phyloP scores from a whole-genome alignment of 2,888 invertebrate genomes.

The Teleogryllus oceanicus region DNA sequence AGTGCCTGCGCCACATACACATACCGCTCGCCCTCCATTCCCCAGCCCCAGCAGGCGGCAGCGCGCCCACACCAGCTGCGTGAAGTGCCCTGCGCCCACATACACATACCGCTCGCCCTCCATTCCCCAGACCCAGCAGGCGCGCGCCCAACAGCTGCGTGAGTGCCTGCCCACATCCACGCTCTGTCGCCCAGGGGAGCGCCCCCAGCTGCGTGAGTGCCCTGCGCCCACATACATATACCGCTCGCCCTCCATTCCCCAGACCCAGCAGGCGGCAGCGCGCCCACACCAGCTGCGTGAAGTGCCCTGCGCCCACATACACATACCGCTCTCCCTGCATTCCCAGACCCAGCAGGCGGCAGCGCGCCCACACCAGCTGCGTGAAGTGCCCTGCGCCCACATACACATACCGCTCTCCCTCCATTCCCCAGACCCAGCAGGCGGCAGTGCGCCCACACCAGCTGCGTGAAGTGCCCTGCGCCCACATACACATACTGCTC shows the following conservation, averaged over 20 bases:
- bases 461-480: conserved; percentile 43
- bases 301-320: conserved; percentile 62
- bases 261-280: conserved; percentile 70
- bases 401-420: conserved; percentile 37
- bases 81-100: conserved; percentile 69
- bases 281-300: conserved; percentile 84
- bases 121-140: conserved; percentile 77
- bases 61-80: conserved; percentile 79
- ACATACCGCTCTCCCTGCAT: no score
- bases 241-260: conserved; percentile 74
- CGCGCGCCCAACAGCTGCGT: no score
- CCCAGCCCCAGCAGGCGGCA: conserved; percentile 77
- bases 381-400: conserved; percentile 71
- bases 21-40: conserved; percentile 71
- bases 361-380: conserved; percentile 77
- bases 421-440: conserved; percentile 77
- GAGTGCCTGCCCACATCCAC: no score
- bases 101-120: not conserved
- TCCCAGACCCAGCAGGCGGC: conserved; percentile 75
- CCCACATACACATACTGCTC: conserved; percentile 73
- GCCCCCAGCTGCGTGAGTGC: conserved; percentile 72
- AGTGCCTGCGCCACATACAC: conserved; percentile 62
- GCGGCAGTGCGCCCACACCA: conserved; percentile 72
- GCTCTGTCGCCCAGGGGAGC: no score
- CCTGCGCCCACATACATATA: conserved; percentile 79